Percentiles rank a stretch among this genome's conserved stretches.
Evolutionary conservation across 2,797 vertebrate genomes (phyloP).

Genomic region (Distichodus sexfasciatus): DNA sequence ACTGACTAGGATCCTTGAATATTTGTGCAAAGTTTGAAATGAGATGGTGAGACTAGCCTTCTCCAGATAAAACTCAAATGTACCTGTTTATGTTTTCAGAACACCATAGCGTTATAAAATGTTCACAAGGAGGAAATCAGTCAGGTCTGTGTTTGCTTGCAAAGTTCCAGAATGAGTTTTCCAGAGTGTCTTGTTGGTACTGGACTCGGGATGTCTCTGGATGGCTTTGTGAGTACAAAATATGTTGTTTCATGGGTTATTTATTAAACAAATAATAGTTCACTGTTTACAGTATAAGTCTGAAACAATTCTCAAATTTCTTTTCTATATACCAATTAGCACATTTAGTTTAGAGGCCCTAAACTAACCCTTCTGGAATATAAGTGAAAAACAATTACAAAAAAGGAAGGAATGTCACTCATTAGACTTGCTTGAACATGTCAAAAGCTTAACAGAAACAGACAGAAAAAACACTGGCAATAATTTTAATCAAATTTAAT

Average conservation of each 20-base stretch:
- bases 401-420: conserved; percentile 17
- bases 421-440: conserved; percentile 36
- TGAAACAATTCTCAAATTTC: too few relatives aligned
- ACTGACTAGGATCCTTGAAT: too few relatives aligned
- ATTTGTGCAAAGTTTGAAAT: conserved; percentile 32
- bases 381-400: not conserved
- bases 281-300: too few relatives aligned
- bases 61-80: conserved; percentile 28
- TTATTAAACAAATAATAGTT: too few relatives aligned
- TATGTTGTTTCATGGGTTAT: too few relatives aligned
- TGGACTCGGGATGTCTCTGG: conserved; percentile 40
- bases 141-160: conserved; percentile 40
- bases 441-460: too few relatives aligned
- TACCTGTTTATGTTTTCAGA: conserved; percentile 33
- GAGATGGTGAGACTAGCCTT: conserved; percentile 28
- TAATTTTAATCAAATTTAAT: too few relatives aligned
- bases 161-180: conserved; percentile 34
- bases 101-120: conserved; percentile 30
- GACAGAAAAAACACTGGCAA: too few relatives aligned
- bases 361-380: not conserved
- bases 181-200: conserved; percentile 48
- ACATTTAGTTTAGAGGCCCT: too few relatives aligned
- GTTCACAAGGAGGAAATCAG: conserved; percentile 34
- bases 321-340: too few relatives aligned
- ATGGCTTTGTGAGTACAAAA: too few relatives aligned